phyloP scores from a whole-genome alignment of 2,797 vertebrate genomes.

The Enteromius trimaculatus region DNA sequence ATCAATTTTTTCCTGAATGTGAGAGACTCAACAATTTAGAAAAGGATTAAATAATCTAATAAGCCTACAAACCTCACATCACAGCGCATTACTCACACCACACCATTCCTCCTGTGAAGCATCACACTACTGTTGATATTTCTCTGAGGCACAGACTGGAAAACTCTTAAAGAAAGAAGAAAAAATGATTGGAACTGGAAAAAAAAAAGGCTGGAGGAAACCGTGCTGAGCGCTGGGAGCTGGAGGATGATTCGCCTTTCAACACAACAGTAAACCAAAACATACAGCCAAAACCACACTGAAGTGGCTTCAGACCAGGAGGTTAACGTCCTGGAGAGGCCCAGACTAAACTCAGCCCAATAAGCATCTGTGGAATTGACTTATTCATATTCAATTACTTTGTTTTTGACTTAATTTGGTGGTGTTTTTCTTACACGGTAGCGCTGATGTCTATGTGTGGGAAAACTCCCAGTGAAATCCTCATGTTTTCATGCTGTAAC shows the following conservation, averaged over 20 bases:
- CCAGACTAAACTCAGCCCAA: neutral
- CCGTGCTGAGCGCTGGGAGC: constrained; percentile 12
- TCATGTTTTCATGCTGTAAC: neutral
- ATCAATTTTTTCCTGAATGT: neutral
- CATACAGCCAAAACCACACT: constrained; percentile 37
- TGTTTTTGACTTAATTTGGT: neutral
- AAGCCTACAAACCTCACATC: constrained; percentile 6
- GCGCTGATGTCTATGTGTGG: neutral
- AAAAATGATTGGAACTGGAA: constrained; percentile 8
- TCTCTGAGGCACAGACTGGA: neutral
- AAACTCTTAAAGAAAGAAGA: constrained; percentile 24
- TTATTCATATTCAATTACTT: neutral
- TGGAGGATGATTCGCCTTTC: constrained; percentile 31
- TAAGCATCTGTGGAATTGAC: constrained; percentile 5
- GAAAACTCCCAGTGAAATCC: neutral
- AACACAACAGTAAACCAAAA: constrained; percentile 32
- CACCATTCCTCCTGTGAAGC: neutral
- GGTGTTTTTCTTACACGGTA: neutral
- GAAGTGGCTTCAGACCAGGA: constrained; percentile 16
- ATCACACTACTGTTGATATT: neutral
- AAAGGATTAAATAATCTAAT: neutral
- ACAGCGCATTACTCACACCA: neutral
- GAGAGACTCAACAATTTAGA: neutral
- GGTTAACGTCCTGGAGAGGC: constrained; percentile 1
- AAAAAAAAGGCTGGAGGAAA: neutral